A percentile compares a stretch with the other conserved stretches of the same genome.
Conservation (phyloP, 2,113 vertebrate species). For the Etheostoma spectabile region DNA sequence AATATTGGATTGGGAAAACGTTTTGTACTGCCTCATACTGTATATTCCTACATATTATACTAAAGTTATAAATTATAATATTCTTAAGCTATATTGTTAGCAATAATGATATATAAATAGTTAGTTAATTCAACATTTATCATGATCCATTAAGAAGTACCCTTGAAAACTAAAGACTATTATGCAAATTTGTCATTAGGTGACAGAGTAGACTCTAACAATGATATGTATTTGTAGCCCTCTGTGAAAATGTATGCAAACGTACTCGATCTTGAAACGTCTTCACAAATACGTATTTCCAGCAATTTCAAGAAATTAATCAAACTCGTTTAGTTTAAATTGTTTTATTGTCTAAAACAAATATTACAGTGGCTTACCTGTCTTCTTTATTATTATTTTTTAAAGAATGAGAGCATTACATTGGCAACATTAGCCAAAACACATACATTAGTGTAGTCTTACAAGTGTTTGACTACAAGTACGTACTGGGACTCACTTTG, state of each 20-base stretch:
- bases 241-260: too few relatives aligned
- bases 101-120: too few relatives aligned
- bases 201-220: too few relatives aligned
- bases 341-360: neutral
- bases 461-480: neutral
- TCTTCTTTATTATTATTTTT: neutral
- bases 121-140: too few relatives aligned
- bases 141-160: neutral
- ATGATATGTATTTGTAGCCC: too few relatives aligned
- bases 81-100: too few relatives aligned
- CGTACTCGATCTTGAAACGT: too few relatives aligned
- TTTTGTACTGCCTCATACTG: neutral
- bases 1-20: neutral
- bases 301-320: neutral
- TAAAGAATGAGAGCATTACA: neutral
- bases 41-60: neutral
- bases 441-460: too few relatives aligned
- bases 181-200: too few relatives aligned
- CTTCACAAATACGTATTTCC: neutral
- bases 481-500: neutral
- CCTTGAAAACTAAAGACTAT: neutral
- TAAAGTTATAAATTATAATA: neutral
- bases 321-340: neutral
- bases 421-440: too few relatives aligned
- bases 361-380: neutral